Conservation (phyloP, 2,113 vertebrate species). For the Mirza zaza region DNA sequence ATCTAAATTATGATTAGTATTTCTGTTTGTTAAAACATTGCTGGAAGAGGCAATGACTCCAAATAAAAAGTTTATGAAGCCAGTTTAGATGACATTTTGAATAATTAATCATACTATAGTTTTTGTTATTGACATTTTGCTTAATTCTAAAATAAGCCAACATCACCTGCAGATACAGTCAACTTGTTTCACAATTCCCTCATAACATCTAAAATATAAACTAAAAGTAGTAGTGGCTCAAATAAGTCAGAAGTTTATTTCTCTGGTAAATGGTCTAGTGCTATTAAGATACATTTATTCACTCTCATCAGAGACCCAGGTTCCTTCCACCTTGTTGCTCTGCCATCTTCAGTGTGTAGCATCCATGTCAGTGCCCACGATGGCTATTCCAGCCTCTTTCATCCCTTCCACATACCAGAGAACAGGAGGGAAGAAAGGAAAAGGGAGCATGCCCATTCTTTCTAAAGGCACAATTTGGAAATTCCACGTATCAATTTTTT, state of each 20-base stretch:
- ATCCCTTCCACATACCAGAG: not conserved
- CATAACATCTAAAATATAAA: not conserved
- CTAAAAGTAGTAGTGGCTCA: not conserved
- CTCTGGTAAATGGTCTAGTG: not conserved
- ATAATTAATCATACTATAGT: not conserved
- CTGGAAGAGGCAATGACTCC: not conserved
- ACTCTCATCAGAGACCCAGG: not conserved
- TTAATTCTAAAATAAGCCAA: not conserved
- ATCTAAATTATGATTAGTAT: not conserved
- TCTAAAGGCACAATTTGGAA: not conserved
- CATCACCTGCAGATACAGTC: not conserved
- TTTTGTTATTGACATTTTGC: not conserved
- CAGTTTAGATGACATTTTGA: not conserved
- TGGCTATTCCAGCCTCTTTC: not conserved
- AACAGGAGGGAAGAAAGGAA: not conserved
- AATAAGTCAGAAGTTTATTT: not conserved
- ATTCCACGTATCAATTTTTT: not conserved
- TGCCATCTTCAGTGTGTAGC: not conserved
- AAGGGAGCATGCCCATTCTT: not conserved
- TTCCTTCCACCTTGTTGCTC: not conserved
- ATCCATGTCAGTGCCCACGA: not conserved
- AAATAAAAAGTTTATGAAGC: not conserved
- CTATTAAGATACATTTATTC: not conserved
- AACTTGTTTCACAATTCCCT: not conserved
- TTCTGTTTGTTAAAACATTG: not conserved